Conservation (phyloP, 1,140 invertebrate species). For the Batillaria attramentaria region DNA sequence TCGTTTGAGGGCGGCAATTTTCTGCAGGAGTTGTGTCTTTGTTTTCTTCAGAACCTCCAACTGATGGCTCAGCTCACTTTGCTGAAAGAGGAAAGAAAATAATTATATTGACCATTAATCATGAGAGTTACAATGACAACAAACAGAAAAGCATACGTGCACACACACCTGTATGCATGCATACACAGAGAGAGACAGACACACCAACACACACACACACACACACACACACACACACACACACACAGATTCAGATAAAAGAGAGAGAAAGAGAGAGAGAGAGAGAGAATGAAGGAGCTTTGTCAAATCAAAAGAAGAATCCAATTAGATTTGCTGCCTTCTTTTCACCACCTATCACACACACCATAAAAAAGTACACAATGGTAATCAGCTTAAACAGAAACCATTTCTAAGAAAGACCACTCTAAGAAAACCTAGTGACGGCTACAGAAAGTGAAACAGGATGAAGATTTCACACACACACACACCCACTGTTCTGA, state of each 20-base stretch:
- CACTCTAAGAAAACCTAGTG: too few relatives aligned
- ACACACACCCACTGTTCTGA: too few relatives aligned
- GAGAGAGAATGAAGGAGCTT: not conserved
- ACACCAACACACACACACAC: not conserved
- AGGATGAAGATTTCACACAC: too few relatives aligned
- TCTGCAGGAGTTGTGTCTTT: slow-evolving; percentile 72
- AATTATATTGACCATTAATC: not conserved
- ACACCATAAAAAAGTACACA: too few relatives aligned
- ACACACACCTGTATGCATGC: not conserved
- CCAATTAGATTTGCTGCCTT: too few relatives aligned
- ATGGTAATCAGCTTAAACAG: too few relatives aligned
- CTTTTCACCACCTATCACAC: too few relatives aligned
- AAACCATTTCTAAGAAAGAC: too few relatives aligned
- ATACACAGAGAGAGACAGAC: not conserved
- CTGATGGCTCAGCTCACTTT: slow-evolving; percentile 50
- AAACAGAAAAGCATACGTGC: not conserved
- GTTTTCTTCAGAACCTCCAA: slow-evolving; percentile 72
- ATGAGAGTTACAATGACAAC: not conserved
- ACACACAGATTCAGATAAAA: not conserved
- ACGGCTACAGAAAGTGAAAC: too few relatives aligned
- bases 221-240: too few relatives aligned
- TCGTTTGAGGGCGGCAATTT: slow-evolving; percentile 79
- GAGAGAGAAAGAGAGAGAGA: not conserved
- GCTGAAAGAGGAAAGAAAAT: not conserved
- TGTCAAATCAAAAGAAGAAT: too few relatives aligned